A percentile compares a stretch with the other conserved stretches of the same genome.
phyloP scores from a whole-genome alignment of 2,888 invertebrate species.

The Volucella inanis region DNA sequence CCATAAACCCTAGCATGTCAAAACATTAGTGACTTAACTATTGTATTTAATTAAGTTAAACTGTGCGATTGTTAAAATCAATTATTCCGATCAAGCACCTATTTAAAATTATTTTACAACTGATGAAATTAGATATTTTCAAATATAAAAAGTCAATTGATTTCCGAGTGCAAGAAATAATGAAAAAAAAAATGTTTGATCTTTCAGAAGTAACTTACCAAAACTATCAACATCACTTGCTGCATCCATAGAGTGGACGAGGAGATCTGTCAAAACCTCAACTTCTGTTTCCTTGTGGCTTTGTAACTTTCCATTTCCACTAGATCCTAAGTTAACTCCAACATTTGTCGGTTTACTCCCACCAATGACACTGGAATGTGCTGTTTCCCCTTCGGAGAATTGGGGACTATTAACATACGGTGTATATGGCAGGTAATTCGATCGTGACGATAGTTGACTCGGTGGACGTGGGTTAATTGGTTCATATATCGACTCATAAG shows the following conservation, averaged over 20 bases:
- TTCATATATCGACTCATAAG: slow-evolving; percentile 95
- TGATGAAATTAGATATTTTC: too few species aligned
- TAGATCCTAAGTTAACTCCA: slow-evolving; percentile 71
- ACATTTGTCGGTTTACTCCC: slow-evolving; percentile 70
- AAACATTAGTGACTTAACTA: too few species aligned
- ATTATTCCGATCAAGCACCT: too few species aligned
- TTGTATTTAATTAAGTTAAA: too few species aligned
- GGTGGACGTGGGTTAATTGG: slow-evolving; percentile 94
- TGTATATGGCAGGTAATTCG: slow-evolving; percentile 88
- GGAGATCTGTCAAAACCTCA: slow-evolving; percentile 93
- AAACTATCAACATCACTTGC: slow-evolving; percentile 89
- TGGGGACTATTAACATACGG: slow-evolving; percentile 85
- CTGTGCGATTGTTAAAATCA: too few species aligned
- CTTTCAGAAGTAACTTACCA: slow-evolving; percentile 77
- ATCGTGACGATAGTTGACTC: slow-evolving; percentile 87
- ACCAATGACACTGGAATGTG: slow-evolving; percentile 23
- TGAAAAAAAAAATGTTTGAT: neutral
- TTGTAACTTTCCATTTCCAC: slow-evolving; percentile 79
- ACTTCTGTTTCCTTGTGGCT: slow-evolving; percentile 91
- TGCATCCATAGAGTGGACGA: slow-evolving; percentile 94
- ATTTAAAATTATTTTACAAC: too few species aligned
- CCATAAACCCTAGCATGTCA: too few species aligned
- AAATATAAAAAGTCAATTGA: too few species aligned
- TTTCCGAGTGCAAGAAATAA: too few species aligned
- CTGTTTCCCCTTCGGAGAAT: slow-evolving; percentile 43